Evolutionary conservation across 2,888 invertebrate species (phyloP).

Genomic region (Bellardia bayeri): DNA sequence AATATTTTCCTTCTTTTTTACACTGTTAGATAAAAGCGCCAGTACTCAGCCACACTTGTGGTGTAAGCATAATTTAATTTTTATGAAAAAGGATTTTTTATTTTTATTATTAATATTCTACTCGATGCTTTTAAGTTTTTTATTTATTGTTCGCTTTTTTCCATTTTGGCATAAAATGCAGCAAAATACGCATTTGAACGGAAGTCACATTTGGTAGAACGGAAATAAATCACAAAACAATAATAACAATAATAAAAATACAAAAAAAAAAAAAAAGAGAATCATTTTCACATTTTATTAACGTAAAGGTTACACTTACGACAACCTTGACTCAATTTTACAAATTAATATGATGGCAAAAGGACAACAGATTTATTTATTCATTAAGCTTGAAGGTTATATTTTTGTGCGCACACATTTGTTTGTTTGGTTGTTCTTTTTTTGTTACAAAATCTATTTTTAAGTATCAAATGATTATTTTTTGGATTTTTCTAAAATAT

Average conservation of each 20-base stretch:
- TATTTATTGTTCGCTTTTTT: constrained; percentile 37
- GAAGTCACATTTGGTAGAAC: constrained; percentile 74
- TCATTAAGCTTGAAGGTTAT: constrained; percentile 32
- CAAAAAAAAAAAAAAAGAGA: constrained; percentile 41
- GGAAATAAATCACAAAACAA: constrained; percentile 75
- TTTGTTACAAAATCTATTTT: constrained; percentile 7
- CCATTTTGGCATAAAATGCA: constrained; percentile 37
- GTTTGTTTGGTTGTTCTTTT: background rate
- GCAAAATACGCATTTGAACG: constrained; percentile 65
- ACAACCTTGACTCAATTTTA: constrained; percentile 64
- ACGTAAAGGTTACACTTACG: constrained; percentile 51
- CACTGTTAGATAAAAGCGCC: constrained; percentile 4
- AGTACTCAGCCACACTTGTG: constrained; percentile 57
- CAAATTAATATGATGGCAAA: constrained; percentile 40
- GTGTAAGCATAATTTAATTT: constrained; percentile 66
- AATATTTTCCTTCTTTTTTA: constrained; percentile 23
- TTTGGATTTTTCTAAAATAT: background rate
- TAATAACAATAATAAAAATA: constrained; percentile 60
- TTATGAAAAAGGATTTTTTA: constrained; percentile 21
- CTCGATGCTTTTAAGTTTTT: constrained; percentile 35
- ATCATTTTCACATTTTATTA: constrained; percentile 44
- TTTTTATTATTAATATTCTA: background rate
- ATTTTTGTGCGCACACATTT: background rate
- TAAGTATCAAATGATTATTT: background rate
- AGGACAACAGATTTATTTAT: constrained; percentile 11